Conservation (phyloP, 2,888 invertebrate genomes). For the Macrophya annulata region DNA sequence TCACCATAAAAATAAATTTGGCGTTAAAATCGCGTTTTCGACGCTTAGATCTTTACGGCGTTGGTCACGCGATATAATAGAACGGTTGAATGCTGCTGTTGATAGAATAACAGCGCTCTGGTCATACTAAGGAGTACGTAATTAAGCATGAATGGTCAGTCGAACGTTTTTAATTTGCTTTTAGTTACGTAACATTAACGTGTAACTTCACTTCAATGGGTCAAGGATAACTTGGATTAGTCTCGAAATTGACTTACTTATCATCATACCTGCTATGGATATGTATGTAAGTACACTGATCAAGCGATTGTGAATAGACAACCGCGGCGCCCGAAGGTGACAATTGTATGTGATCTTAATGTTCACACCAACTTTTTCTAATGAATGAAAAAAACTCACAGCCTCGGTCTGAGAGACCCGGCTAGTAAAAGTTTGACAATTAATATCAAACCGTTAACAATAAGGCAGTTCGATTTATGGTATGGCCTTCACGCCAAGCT, state of each 20-base stretch:
- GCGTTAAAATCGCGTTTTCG: background rate
- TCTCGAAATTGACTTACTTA: conserved; percentile 1
- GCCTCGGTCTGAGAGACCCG: background rate
- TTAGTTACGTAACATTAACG: conserved; percentile 16
- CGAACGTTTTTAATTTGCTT: background rate
- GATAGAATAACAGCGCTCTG: background rate
- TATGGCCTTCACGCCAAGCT: conserved; percentile 38
- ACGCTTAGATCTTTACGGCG: background rate
- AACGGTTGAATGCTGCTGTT: background rate
- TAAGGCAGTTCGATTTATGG: conserved; percentile 12
- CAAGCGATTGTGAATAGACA: background rate
- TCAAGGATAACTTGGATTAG: conserved; percentile 27
- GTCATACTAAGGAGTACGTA: background rate
- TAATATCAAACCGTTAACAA: background rate
- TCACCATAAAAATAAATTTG: background rate
- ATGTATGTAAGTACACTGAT: background rate
- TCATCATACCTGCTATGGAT: background rate
- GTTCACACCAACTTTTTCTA: background rate
- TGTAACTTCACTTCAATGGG: conserved; percentile 11
- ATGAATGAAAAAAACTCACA: background rate
- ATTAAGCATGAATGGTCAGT: conserved; percentile 6
- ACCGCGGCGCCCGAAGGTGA: background rate
- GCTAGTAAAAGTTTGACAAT: background rate
- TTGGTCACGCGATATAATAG: background rate
- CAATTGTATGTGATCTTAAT: background rate